Base-by-base conservation (phyloP, 2,888 invertebrate species). In the Empis livida region DNA sequence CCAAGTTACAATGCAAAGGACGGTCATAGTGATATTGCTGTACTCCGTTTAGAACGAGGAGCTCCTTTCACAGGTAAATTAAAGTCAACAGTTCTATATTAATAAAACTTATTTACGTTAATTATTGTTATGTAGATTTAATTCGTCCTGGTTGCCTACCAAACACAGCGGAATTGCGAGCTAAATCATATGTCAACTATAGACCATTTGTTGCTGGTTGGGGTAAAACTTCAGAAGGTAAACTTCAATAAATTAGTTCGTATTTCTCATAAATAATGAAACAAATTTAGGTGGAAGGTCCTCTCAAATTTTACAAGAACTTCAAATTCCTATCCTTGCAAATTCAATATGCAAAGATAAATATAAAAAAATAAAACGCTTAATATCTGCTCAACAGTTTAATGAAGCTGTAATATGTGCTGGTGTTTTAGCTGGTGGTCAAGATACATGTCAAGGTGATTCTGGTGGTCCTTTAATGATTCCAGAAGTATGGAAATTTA, bases 91-190 rank as follows among this genome's bases (percentile, higher is more conserved):
- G n/a, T n/a, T n/a, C n/a, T n/a, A n/a, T n/a, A n/a, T n/a, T n/a
- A n/a, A n/a, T n/a, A n/a, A n/a, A n/a, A n/a, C n/a, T n/a, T n/a
- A n/a, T n/a, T n/a, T n/a, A n/a, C n/a, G n/a, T n/a, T n/a, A n/a
- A n/a, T n/a, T n/a, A n/a, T n/a, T n/a, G n/a, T n/a, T n/a, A 35
- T 49, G 9, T 42, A 87, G 87, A 65, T 13, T 60, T 73, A 20
- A 78, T 89, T 44, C 71, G 70, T 52, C 88, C 89, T 0, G 80
- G 90, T 53, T 91, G 91, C 61, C 67, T 91, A 45, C 91, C 91
- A 0, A n/a, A n/a, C n/a, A 64, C 71, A 10, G 64, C 70, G 0
- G 71, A 74, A 5, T 58, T 82, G 38, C 70, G 77, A 42, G 62
- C 71, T 0, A 74, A 70, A 42, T 71, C 68, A 13, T 82, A 78